These are phyloP conservation scores for Empis stercorea DNA, from an alignment of 2,888 invertebrate species.

Conservation along the genomic window DNA sequence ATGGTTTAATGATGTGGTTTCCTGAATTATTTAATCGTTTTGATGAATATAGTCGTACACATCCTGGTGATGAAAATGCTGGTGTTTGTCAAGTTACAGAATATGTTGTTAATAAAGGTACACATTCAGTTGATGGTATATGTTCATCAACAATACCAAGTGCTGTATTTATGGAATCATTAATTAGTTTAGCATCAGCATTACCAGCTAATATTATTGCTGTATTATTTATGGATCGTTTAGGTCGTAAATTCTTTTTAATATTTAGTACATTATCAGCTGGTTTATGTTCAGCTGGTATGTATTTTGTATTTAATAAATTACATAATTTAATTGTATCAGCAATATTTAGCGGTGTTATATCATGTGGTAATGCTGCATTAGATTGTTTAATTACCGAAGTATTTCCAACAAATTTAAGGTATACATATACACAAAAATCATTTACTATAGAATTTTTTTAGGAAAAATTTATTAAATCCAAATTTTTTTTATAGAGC, in stretches of 20 bases:
- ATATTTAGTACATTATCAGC: constrained; percentile 79
- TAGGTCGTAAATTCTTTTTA: constrained; percentile 59
- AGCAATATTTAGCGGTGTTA: constrained; percentile 75
- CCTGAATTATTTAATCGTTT: constrained; percentile 87
- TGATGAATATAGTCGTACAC: constrained; percentile 59
- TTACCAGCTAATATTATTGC: constrained; percentile 76
- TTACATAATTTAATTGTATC: constrained; percentile 71
- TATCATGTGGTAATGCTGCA: constrained; percentile 79
- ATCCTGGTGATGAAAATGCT: constrained; percentile 48
- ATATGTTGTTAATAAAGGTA: constrained; percentile 55
- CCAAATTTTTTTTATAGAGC: constrained; percentile 44
- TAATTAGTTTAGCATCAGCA: constrained; percentile 76
- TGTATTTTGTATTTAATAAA: constrained; percentile 76
- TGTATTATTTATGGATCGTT: constrained; percentile 68
- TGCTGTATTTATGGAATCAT: constrained; percentile 71
- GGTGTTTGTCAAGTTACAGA: constrained; percentile 65
- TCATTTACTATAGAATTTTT: too few species aligned
- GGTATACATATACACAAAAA: too few species aligned
- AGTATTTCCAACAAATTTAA: constrained; percentile 81
- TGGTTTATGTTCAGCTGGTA: constrained; percentile 67
- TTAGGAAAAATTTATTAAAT: background rate
- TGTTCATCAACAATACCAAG: constrained; percentile 64
- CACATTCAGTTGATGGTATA: constrained; percentile 39
- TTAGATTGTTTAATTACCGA: constrained; percentile 87
- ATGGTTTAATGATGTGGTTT: constrained; percentile 96